These are phyloP conservation scores for Alethe diademata DNA, from an alignment of 2,113 vertebrate genomes.

Conservation along the genomic window DNA sequence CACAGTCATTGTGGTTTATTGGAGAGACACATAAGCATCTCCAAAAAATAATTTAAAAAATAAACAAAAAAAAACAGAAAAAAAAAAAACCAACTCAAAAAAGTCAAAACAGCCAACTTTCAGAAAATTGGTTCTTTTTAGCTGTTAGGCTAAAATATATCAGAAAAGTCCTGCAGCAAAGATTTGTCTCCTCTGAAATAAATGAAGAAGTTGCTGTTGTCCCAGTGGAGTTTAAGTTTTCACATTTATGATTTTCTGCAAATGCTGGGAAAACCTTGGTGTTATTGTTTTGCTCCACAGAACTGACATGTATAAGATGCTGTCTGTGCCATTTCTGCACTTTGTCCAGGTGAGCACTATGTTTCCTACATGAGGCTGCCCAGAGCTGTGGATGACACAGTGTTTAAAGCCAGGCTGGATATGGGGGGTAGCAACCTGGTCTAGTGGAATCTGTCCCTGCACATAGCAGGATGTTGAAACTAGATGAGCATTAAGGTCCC, in stretches of 20 bases:
- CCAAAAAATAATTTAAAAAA: neutral
- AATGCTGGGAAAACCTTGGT: neutral
- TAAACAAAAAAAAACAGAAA: too few species aligned
- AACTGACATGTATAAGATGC: neutral
- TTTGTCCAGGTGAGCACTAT: neutral
- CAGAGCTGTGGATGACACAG: neutral
- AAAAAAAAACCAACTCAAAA: neutral
- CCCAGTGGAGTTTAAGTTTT: neutral
- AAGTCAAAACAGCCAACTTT: neutral
- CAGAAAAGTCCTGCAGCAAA: neutral
- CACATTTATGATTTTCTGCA: neutral
- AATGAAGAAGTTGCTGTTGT: neutral
- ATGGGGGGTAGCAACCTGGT: neutral
- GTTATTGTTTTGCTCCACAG: neutral
- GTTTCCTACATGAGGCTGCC: neutral
- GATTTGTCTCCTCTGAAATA: neutral
- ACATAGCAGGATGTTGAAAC: neutral
- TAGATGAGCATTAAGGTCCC: neutral
- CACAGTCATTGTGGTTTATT: neutral
- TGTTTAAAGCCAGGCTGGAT: neutral
- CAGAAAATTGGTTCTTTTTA: neutral
- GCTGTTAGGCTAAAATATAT: neutral
- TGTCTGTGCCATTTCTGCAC: neutral
- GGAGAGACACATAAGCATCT: neutral
- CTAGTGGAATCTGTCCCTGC: neutral